Percentiles rank a stretch among this genome's conserved stretches.
These are phyloP conservation scores for Pollenia angustigena DNA, from an alignment of 2,888 invertebrate genomes.

Conservation along the genomic window DNA sequence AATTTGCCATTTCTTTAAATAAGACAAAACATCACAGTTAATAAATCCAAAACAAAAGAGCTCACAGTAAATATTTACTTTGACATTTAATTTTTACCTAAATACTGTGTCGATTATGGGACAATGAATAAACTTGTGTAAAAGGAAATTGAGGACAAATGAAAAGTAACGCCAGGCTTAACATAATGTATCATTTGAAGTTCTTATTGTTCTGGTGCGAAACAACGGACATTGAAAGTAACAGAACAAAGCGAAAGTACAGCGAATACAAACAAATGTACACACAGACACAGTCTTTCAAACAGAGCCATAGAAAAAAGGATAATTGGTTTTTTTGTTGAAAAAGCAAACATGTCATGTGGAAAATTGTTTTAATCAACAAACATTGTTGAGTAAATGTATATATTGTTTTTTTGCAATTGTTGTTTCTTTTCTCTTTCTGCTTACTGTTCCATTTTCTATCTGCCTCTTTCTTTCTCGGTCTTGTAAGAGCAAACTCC, in stretches of 20 bases:
- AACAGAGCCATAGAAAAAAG: slow-evolving; percentile 23
- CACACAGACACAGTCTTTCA: too few species aligned
- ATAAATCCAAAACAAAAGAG: too few species aligned
- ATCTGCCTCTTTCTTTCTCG: not conserved
- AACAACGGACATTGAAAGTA: slow-evolving; percentile 8
- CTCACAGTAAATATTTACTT: too few species aligned
- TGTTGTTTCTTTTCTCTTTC: not conserved
- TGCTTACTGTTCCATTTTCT: not conserved
- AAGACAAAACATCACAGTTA: too few species aligned
- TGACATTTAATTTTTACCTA: not conserved
- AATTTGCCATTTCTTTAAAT: too few species aligned
- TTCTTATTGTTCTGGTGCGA: not conserved
- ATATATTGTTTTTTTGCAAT: not conserved
- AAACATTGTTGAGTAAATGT: slow-evolving; percentile 64
- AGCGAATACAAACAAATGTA: slow-evolving; percentile 10
- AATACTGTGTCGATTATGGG: slow-evolving; percentile 12
- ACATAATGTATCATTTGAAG: slow-evolving; percentile 9
- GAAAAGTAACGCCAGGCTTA: slow-evolving; percentile 24
- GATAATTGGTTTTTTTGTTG: slow-evolving; percentile 64
- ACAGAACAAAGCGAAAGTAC: not conserved
- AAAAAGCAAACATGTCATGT: slow-evolving; percentile 72
- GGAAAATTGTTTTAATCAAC: slow-evolving; percentile 76
- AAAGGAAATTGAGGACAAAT: not conserved
- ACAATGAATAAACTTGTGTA: not conserved
- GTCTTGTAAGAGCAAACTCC: too few species aligned